Conservation (phyloP, 2,797 vertebrate species). For the Macropus fuliginosus region DNA sequence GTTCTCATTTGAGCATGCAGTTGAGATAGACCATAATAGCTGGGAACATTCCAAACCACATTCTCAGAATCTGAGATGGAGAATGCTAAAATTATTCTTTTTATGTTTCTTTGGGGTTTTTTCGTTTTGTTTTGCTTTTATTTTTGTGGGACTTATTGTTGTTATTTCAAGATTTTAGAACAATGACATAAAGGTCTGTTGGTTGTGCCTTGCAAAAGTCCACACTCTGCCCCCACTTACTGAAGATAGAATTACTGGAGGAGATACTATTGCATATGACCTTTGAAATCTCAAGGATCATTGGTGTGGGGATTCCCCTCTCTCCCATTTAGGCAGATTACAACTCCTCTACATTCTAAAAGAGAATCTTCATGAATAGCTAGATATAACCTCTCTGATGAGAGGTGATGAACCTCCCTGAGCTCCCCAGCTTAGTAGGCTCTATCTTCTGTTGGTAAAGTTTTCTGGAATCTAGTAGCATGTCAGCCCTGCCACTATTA, state of each 20-base stretch:
- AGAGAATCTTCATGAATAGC: background rate
- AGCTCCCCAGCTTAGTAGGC: background rate
- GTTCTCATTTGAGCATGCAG: background rate
- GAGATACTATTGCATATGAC: background rate
- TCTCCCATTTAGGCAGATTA: background rate
- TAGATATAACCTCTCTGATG: background rate
- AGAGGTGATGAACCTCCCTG: background rate
- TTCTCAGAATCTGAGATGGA: background rate
- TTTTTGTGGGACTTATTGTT: background rate
- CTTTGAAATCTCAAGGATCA: background rate
- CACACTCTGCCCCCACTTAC: background rate
- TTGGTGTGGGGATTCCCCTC: background rate
- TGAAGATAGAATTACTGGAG: background rate
- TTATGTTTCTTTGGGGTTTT: background rate
- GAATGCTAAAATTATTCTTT: background rate
- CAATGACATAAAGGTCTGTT: background rate
- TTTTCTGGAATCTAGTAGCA: background rate
- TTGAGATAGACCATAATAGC: background rate
- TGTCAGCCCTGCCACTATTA: background rate
- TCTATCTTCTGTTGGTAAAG: background rate
- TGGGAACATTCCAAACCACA: background rate
- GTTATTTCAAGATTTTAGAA: background rate
- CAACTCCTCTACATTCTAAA: background rate
- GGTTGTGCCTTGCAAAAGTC: background rate
- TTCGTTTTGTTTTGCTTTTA: background rate